phyloP scores from a whole-genome alignment of 1,140 invertebrate species.

The Calycopis cecrops region DNA sequence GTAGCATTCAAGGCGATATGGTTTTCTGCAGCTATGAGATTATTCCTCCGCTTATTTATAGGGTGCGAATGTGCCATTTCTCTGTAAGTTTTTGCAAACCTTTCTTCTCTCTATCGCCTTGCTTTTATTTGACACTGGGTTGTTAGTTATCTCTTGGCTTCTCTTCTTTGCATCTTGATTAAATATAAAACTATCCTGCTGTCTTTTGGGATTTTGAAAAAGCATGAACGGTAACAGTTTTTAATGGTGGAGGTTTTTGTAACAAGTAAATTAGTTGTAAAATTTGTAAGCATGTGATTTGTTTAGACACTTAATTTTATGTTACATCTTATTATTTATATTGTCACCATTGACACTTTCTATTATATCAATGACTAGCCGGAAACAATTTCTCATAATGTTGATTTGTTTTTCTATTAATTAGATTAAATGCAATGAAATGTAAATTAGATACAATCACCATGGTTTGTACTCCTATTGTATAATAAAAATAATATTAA shows the following conservation, averaged over 20 bases:
- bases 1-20: conserved; percentile 11
- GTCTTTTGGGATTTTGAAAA: no score
- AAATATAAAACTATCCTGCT: no score
- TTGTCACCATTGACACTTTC: no score
- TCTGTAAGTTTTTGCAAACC: conserved; percentile 16
- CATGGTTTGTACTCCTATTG: no score
- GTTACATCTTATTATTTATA: no score
- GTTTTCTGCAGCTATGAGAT: conserved; percentile 83
- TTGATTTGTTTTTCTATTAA: no score
- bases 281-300: conserved; percentile 4
- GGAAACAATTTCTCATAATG: no score
- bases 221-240: neutral
- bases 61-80: conserved; percentile 24
- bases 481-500: no score
- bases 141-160: neutral
- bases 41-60: conserved; percentile 28
- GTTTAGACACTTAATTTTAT: no score
- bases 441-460: no score
- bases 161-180: neutral
- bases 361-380: no score
- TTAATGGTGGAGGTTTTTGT: neutral
- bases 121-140: conserved; percentile 15
- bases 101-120: conserved; percentile 20
- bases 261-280: neutral
- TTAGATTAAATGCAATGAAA: no score